phyloP scores from a whole-genome alignment of 2,797 vertebrate species.

The Tenualosa ilisha region DNA sequence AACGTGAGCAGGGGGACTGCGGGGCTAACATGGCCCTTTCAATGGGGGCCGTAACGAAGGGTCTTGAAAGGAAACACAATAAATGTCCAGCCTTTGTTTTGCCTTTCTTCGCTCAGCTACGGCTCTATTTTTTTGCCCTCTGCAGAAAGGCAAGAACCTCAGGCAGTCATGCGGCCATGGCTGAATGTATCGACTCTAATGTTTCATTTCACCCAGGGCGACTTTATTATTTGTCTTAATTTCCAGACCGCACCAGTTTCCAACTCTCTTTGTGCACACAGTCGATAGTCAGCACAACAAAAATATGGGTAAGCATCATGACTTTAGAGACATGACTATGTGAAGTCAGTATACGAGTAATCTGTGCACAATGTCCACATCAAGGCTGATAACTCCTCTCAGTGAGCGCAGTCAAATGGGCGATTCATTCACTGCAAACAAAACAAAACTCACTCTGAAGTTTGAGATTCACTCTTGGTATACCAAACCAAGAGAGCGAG shows the following conservation, averaged over 20 bases:
- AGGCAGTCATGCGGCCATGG: constrained; percentile 38
- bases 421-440: neutral
- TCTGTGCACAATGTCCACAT: neutral
- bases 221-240: constrained; percentile 41
- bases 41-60: neutral
- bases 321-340: neutral
- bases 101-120: neutral
- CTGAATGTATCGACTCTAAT: constrained; percentile 44
- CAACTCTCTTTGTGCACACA: constrained; percentile 38
- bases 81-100: constrained; percentile 13
- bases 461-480: neutral
- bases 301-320: constrained; percentile 10
- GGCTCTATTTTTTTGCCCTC: constrained; percentile 28
- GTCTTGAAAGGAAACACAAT: neutral
- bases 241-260: constrained; percentile 35
- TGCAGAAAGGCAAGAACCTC: constrained; percentile 26
- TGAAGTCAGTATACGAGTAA: neutral
- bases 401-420: neutral
- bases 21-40: neutral
- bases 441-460: neutral
- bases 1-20: neutral
- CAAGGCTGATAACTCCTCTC: neutral
- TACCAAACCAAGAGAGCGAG: neutral
- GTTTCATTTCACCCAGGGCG: constrained; percentile 39
- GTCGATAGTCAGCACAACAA: constrained; percentile 27